A percentile compares a stretch with the other conserved stretches of the same genome.
Conservation (phyloP, 2,797 vertebrate genomes). For the Bovichtus variegatus region DNA sequence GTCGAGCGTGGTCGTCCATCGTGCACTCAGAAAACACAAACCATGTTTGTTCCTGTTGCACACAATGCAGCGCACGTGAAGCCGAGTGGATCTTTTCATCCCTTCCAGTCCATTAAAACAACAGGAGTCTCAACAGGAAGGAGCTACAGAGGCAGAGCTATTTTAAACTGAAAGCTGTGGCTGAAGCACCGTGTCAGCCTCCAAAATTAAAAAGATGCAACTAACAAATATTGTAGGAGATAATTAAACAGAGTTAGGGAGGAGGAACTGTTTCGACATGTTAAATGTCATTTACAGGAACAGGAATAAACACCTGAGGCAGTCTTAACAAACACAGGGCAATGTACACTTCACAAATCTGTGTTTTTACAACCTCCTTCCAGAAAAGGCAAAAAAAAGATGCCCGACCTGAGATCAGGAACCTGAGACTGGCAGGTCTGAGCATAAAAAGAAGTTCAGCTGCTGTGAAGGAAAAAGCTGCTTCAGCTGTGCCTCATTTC, state of each 20-base stretch:
- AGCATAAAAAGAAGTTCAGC: background rate
- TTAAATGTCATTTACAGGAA: conserved; percentile 9
- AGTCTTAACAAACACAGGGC: conserved; percentile 28
- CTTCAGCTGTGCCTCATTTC: background rate
- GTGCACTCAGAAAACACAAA: background rate
- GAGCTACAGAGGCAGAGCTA: conserved; percentile 17
- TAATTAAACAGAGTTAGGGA: background rate
- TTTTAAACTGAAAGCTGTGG: conserved; percentile 24
- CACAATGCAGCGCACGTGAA: background rate
- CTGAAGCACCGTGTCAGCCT: background rate
- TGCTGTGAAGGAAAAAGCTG: background rate
- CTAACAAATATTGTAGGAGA: background rate
- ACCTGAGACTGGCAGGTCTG: background rate
- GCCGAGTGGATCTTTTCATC: conserved; percentile 1
- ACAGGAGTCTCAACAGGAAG: conserved; percentile 3
- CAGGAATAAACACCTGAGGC: conserved; percentile 11
- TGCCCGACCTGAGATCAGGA: background rate
- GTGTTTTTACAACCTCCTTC: background rate
- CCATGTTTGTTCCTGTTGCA: background rate
- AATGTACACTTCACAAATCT: background rate
- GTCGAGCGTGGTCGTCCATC: no score
- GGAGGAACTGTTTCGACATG: background rate
- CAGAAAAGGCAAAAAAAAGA: background rate
- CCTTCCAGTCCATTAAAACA: background rate
- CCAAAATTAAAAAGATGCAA: background rate